Conservation (phyloP, 2,113 vertebrate species). For the Dromaius novaehollandiae region DNA sequence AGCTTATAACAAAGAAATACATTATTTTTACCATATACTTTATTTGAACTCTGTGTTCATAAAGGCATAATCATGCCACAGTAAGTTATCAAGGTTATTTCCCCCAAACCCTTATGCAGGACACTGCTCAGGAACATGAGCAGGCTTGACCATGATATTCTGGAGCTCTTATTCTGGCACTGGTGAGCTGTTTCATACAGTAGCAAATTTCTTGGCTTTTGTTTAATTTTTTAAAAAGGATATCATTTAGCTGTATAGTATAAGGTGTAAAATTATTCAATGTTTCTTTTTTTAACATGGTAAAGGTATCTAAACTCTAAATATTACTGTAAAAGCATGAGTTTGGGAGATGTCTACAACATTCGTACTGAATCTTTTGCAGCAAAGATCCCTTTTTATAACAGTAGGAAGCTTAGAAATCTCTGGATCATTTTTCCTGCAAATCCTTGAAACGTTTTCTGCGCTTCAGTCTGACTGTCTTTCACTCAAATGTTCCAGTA, state of each 20-base stretch:
- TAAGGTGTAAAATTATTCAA: constrained; percentile 12
- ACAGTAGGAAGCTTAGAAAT: background rate
- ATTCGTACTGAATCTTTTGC: background rate
- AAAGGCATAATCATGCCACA: background rate
- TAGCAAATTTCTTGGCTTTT: background rate
- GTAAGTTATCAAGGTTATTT: background rate
- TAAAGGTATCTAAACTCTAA: constrained; percentile 28
- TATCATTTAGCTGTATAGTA: background rate
- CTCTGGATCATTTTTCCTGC: background rate
- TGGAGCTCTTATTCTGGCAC: background rate
- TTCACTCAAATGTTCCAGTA: background rate
- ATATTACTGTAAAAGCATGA: background rate
- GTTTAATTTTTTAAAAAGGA: background rate
- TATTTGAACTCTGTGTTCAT: background rate
- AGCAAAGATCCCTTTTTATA: background rate
- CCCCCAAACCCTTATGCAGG: background rate
- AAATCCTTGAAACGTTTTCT: background rate
- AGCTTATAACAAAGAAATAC: background rate
- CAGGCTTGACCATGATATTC: background rate
- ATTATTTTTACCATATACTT: background rate
- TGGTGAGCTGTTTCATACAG: background rate
- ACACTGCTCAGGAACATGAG: background rate
- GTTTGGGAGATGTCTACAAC: background rate
- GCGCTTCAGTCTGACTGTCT: background rate
- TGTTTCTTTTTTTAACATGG: constrained; percentile 9